Evolutionary conservation across 2,888 invertebrate genomes (phyloP), one percentile per base, ranked within the genome.

Genomic region (Diabrotica balteata): DNA sequence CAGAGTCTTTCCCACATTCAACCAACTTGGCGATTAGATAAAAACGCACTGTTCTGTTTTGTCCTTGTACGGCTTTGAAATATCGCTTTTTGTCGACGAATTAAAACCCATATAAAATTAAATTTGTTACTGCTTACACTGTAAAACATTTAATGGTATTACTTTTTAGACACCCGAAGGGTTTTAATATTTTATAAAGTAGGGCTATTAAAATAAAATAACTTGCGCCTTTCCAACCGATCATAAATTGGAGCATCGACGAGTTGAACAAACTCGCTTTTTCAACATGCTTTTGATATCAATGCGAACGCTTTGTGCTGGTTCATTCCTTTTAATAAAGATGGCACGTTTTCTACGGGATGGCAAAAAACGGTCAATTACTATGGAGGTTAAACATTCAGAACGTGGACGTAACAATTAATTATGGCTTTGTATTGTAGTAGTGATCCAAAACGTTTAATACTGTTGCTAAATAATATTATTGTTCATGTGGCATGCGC

Each of bases 71-170:
- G 55, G 49, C 32, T 50, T 50, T 49, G 46, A 54, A 45, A 62
- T 51, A 49, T 61, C 61, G 59, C 63, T 74, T 78, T 77, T 76
- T 75, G 69, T 54, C 69, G 63, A 74, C 76, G 78, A 79, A 74
- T 78, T 78, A 77, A 76, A 73, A 72, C 69, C 72, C 74, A 72
- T 72, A 78, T 80, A 79, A 80, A 80, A 80, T 78, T 79, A 77
- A 80, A 80, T 79, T 79, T 78, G 77, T 74, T 73, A 70, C 57
- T 59, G 73, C 59, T 67, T 71, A 72, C 75, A 68, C 75, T 80
- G 80, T 81, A 80, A 80, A 81, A 81, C 81, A 81, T 71, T 79
- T 79, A 80, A 80, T 80, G 74, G 80, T 79, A 81, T 80, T 76
- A 76, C 77, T 79, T 80, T 80, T 79, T 79, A 79, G 78, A 76